These are phyloP conservation scores for Caenorhabditis sulstoni DNA, from an alignment of 2,888 invertebrate genomes.

Conservation along the genomic window DNA sequence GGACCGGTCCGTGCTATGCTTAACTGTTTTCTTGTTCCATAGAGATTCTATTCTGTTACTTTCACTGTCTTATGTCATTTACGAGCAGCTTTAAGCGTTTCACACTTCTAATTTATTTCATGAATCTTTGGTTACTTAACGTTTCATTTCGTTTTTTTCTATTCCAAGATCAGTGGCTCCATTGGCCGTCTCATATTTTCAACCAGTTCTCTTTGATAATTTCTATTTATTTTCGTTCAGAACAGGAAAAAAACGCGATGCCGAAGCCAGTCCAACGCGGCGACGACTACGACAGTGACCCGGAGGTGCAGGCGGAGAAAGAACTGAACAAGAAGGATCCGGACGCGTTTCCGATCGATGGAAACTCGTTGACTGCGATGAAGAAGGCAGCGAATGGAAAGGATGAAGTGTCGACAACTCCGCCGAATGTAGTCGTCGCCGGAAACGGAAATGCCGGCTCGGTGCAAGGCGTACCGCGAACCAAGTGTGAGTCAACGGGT, in stretches of 20 bases:
- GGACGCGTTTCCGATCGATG: conserved; percentile 26
- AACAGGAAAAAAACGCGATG: conserved; percentile 26
- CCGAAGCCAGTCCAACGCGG: conserved; percentile 47
- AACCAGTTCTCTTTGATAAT: neutral
- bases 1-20: no score
- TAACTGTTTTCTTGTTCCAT: no score
- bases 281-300: conserved; percentile 59
- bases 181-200: conserved; percentile 37
- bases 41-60: no score
- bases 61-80: no score
- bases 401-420: conserved; percentile 49
- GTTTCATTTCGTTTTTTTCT: neutral
- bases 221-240: neutral
- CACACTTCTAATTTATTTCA: no score
- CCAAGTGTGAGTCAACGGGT: conserved; percentile 40
- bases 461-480: conserved; percentile 17
- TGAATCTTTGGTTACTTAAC: neutral
- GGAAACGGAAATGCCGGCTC: conserved; percentile 19
- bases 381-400: conserved; percentile 28
- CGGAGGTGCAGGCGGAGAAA: conserved; percentile 58
- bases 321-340: conserved; percentile 58
- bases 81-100: no score
- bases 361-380: conserved; percentile 31
- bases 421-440: conserved; percentile 49
- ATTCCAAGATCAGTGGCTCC: conserved; percentile 32